A percentile compares a stretch with the other conserved stretches of the same genome.
phyloP scores from a whole-genome alignment of 2,113 vertebrate species.

The Albula glossodonta region DNA sequence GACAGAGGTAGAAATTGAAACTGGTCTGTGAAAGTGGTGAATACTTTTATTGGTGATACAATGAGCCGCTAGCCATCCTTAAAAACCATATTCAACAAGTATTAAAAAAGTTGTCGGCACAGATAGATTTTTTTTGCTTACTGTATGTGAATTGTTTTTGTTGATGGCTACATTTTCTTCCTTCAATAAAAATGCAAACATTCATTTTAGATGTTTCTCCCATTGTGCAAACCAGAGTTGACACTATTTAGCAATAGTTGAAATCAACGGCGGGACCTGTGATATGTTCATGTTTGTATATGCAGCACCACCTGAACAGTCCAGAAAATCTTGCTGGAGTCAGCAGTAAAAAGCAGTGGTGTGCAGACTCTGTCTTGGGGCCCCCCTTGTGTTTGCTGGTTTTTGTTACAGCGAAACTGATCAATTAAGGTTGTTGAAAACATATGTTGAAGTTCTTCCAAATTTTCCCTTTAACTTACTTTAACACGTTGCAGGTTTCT shows the following conservation, averaged over 20 bases:
- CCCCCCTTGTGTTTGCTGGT: too few relatives aligned
- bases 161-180: not conserved
- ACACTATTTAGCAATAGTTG: not conserved
- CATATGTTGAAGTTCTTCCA: too few relatives aligned
- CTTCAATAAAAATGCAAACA: not conserved
- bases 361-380: too few relatives aligned
- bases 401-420: too few relatives aligned
- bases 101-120: not conserved
- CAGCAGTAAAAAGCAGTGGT: not conserved
- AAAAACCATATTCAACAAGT: not conserved
- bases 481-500: too few relatives aligned
- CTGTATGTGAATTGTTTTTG: not conserved
- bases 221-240: not conserved
- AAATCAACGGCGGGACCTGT: not conserved
- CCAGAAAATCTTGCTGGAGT: too few relatives aligned
- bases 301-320: not conserved
- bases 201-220: not conserved
- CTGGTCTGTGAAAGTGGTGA: not conserved
- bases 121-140: not conserved
- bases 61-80: not conserved
- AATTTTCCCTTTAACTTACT: too few relatives aligned
- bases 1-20: too few relatives aligned
- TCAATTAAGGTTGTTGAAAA: too few relatives aligned
- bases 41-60: not conserved
- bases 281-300: not conserved